Evolutionary conservation across 2,113 vertebrate species (phyloP).

Genomic region (Poeciliopsis turrubarensis): DNA sequence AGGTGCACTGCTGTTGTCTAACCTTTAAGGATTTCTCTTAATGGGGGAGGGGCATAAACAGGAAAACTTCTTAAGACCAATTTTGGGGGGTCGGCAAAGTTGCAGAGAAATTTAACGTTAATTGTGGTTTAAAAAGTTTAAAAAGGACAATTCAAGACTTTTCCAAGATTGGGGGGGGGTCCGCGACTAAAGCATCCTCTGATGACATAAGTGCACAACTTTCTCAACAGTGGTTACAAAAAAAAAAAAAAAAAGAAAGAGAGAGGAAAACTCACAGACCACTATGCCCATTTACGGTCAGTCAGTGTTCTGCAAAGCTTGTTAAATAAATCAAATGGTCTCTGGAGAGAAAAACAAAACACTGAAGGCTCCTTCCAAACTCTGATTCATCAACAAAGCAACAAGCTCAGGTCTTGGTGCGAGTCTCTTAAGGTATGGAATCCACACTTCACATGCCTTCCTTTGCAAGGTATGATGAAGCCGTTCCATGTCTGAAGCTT

Average conservation of each 20-base stretch:
- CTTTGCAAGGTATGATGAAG: conserved; percentile 1
- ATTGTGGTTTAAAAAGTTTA: no score
- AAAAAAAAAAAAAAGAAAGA: conserved; percentile 23
- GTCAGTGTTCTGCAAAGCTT: conserved; percentile 66
- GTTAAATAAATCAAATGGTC: conserved; percentile 78
- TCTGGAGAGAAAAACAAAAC: conserved; percentile 77
- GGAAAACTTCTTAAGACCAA: no score
- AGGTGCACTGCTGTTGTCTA: background rate
- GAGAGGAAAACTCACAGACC: conserved; percentile 30
- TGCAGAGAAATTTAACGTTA: no score
- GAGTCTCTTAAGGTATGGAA: conserved; percentile 43
- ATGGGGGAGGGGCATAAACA: background rate
- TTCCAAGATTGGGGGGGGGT: no score
- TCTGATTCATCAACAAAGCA: conserved; percentile 66
- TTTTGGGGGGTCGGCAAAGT: no score
- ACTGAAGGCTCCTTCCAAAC: conserved; percentile 69
- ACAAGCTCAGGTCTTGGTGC: conserved; percentile 65
- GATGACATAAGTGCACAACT: conserved; percentile 30
- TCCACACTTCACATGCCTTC: background rate
- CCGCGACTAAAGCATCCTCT: background rate
- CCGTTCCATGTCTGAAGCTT: background rate
- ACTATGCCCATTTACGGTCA: conserved; percentile 80
- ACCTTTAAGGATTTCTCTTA: background rate
- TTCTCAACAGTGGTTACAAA: conserved; percentile 45
- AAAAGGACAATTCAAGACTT: no score